A percentile compares a stretch with the other conserved stretches of the same genome.
phyloP scores from a whole-genome alignment of 1,140 invertebrate genomes.

The Platorchestia sp. region DNA sequence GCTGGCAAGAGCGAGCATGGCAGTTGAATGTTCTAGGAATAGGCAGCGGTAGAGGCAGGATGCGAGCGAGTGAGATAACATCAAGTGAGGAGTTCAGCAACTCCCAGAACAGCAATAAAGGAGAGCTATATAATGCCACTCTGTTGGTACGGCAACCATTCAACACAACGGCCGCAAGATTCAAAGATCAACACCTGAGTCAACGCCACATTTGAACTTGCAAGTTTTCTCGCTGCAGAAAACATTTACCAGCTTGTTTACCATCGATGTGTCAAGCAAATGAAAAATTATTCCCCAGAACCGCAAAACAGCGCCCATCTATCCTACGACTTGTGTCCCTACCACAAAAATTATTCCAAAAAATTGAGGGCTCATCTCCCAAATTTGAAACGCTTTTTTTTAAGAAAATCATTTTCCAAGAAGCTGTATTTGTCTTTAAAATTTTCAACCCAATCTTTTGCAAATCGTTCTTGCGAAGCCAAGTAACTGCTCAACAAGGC shows the following conservation, averaged over 20 bases:
- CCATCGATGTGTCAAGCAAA: not conserved
- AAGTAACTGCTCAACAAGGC: not conserved
- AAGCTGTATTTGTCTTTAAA: too few relatives aligned
- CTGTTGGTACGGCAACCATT: not conserved
- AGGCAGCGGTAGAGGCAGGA: not conserved
- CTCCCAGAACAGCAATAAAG: not conserved
- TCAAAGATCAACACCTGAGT: not conserved
- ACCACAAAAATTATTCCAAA: too few relatives aligned
- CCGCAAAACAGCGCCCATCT: too few relatives aligned
- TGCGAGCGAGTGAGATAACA: not conserved
- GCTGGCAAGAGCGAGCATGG: not conserved
- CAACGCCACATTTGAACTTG: not conserved
- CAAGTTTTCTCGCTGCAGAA: not conserved
- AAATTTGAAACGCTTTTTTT: too few relatives aligned
- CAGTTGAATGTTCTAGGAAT: not conserved
- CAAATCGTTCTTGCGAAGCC: not conserved
- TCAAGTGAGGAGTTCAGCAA: not conserved
- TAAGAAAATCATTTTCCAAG: too few relatives aligned
- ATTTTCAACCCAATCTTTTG: too few relatives aligned
- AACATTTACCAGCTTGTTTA: not conserved
- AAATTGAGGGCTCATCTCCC: too few relatives aligned
- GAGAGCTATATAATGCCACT: not conserved
- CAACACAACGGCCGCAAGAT: not conserved
- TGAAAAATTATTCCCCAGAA: not conserved
- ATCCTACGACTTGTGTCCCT: too few relatives aligned